Conservation (phyloP, 2,113 vertebrate species). For the Apaloderma vittatum region DNA sequence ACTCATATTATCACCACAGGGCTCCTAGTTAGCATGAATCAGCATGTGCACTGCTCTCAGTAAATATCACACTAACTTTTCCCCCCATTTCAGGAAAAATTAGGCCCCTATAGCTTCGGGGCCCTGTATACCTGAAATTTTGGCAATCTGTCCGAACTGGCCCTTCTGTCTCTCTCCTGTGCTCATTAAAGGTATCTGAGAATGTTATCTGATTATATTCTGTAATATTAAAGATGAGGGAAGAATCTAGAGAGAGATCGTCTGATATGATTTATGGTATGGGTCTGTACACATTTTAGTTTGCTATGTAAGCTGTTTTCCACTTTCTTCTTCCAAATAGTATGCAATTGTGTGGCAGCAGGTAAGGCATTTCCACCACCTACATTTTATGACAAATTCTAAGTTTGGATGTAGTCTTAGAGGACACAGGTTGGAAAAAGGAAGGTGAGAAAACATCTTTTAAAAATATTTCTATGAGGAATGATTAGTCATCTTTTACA, state of each 20-base stretch:
- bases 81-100: not conserved
- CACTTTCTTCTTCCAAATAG: not conserved
- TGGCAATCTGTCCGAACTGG: not conserved
- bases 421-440: not conserved
- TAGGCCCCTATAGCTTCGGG: not conserved
- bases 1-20: not conserved
- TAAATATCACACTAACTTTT: slow-evolving; percentile 2
- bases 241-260: not conserved
- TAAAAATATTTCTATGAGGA: not conserved
- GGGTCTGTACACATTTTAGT: not conserved
- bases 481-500: slow-evolving; percentile 20
- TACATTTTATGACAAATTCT: slow-evolving; percentile 1
- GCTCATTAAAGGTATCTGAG: not conserved
- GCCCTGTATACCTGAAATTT: not conserved
- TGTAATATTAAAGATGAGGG: not conserved
- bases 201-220: not conserved
- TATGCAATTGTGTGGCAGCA: not conserved
- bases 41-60: not conserved
- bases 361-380: not conserved
- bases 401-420: not conserved
- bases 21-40: not conserved
- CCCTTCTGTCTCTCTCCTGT: not conserved
- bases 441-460: slow-evolving; percentile 4
- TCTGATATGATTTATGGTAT: not conserved
- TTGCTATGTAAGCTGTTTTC: not conserved